Base-by-base conservation (phyloP, 2,888 invertebrate species). In the Ectemnius lituratus region DNA sequence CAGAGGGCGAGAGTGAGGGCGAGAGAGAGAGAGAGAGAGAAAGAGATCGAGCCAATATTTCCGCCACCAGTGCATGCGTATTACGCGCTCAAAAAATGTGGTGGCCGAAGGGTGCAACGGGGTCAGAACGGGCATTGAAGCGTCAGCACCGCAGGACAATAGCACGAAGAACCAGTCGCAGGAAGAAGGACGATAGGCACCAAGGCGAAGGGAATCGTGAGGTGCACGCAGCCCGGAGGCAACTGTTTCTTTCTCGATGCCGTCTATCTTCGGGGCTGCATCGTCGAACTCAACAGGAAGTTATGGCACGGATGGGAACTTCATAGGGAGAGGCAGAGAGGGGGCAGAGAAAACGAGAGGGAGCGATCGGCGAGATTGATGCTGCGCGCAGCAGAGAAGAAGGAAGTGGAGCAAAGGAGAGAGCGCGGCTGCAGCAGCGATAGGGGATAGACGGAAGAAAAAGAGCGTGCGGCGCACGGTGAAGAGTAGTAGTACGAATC, bases 1-100 rank as follows among this genome's bases (percentile, higher is more conserved):
- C 84, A 80, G 84, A 83, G 82, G 46, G 75, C 76, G 75, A 23
- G 23, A 23, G 23, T 2, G 23, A 23, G 23, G 3, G 23, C 0
- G 82, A 80, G 84, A 83, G 82, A 49, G 75, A 75, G 75, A 23
- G 23, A 23, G 23, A 3, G 23, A 23, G 23, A 23, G 23, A 0
- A 82, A 80, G 84, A 83, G 82, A 49, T 73, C 76, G 75, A 80
- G 85, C 83, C 86, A 81, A 78, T 80, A 84, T 78, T 80, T 75
- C 72, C 37, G 11, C 82, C 81, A 84, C 78, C 78, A 75, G 76
- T 78, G 70, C 78, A 37, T 37, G 65, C 78, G 79, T 79, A 84
- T 83, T 83, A 84, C 80, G 81, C 81, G 76, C 79, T 72, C 78
- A 63, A 76, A 83, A 83, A 82, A 76, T 62, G 49, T 27, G 62